Conservation (phyloP, 2,888 invertebrate species). For the Yponomeuta plumbellus region DNA sequence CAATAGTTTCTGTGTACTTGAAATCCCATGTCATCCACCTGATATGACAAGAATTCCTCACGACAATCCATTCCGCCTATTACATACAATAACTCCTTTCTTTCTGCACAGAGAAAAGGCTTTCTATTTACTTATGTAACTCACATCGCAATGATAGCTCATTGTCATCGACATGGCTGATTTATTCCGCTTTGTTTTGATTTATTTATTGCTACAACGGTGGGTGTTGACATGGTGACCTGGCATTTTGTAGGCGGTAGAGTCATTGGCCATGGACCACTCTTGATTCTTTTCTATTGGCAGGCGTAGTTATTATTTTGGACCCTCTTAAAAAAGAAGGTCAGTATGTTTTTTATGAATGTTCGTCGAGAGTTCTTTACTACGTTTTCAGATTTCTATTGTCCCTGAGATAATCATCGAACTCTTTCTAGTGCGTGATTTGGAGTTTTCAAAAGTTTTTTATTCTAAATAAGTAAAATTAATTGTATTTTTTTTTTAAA, state of each 20-base stretch:
- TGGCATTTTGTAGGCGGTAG: not conserved
- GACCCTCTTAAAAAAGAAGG: no score
- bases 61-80: not conserved
- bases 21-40: not conserved
- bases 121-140: slow-evolving; percentile 1
- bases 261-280: not conserved
- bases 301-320: no score
- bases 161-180: not conserved
- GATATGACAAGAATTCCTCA: not conserved
- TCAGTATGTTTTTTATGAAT: no score
- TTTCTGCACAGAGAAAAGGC: not conserved
- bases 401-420: no score
- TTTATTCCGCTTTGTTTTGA: not conserved
- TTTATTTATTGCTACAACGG: not conserved
- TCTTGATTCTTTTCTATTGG: no score
- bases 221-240: not conserved
- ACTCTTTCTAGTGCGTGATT: no score
- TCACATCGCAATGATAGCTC: not conserved
- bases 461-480: no score
- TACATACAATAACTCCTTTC: not conserved
- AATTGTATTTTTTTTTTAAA: no score
- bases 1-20: not conserved
- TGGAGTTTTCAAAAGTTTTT: no score
- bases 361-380: no score
- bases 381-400: no score